Evolutionary conservation across 2,797 vertebrate species (phyloP).

Genomic region (Platyrinchus mystaceus): DNA sequence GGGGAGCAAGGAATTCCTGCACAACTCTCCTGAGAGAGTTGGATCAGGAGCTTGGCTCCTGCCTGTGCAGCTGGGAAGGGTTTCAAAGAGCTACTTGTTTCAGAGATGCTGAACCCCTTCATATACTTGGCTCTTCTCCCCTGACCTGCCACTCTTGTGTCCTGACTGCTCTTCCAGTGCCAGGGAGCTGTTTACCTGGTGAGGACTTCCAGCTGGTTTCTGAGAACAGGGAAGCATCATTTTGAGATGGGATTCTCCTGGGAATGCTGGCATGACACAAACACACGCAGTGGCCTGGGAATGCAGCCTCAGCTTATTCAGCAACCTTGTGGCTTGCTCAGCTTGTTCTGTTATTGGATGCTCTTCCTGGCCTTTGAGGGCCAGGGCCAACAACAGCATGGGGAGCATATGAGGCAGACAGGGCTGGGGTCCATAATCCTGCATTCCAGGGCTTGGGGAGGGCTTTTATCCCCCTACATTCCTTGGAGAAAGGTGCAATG

Average conservation of each 20-base stretch:
- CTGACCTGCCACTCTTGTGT: not conserved
- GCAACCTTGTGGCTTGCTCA: not conserved
- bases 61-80: not conserved
- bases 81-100: not conserved
- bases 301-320: not conserved
- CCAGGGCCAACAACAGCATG: not conserved
- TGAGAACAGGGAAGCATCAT: not conserved
- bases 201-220: not conserved
- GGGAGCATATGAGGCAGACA: not conserved
- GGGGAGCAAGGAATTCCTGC: not conserved
- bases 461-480: not conserved
- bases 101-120: not conserved
- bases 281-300: not conserved
- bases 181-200: not conserved
- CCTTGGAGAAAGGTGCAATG: not conserved
- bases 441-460: not conserved
- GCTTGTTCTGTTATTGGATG: not conserved
- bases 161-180: not conserved
- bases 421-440: not conserved
- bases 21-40: accelerated
- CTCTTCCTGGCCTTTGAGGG: not conserved
- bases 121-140: not conserved
- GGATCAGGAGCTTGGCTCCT: not conserved
- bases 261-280: not conserved
- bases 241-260: not conserved